Percentiles rank a stretch among this genome's conserved stretches.
phyloP scores from a whole-genome alignment of 2,113 vertebrate species.

The human region GRCh38 chr2:196785001-196785500 shows the following conservation, averaged over 20 bases:
- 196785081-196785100: not conserved
- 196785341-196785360: not conserved
- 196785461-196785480: conserved; percentile 93
- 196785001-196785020: conserved; percentile 24
- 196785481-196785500: conserved; percentile 96
- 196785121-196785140: not conserved
- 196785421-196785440: conserved; percentile 78
- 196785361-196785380: not conserved
- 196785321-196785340: not conserved
- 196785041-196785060: not conserved
- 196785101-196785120: not conserved
- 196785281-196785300: not conserved
- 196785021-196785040: not conserved
- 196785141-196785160: not conserved
- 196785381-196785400: not conserved
- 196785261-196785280: not conserved
- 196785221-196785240: not conserved
- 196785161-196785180: not conserved
- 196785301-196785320: conserved; percentile 31
- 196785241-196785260: not conserved
- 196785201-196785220: not conserved
- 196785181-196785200: not conserved
- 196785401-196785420: not conserved
- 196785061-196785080: not conserved
- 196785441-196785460: conserved; percentile 92